Evolutionary conservation across 2,888 invertebrate genomes (phyloP), one percentile per base, ranked within the genome.

Genomic region (Acleris literana): DNA sequence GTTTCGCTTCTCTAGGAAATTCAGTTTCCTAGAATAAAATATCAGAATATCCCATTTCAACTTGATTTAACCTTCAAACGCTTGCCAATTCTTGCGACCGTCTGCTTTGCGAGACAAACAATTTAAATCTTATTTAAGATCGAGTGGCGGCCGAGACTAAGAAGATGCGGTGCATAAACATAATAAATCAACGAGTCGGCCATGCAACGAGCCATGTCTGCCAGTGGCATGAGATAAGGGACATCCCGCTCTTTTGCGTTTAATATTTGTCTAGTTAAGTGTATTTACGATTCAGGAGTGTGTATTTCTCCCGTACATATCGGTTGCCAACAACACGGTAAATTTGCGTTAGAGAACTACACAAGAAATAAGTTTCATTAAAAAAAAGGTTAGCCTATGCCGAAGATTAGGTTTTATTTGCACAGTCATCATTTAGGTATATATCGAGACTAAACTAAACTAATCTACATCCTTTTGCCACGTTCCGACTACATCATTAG

Each of bases 41-140:
- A 76, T 73, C 71, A 71, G 75, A 72, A 76, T 78, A 79, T 74
- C 71, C 73, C 74, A 81, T 80, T 83, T 78, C 72, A 74, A 80
- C 78, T 79, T 74, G 71, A 82, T 84, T 83, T 89, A 88, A 91
- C 90, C 90, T 90, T 90, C 86, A 87, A 82, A 78, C 78, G 80
- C 66, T 83, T 80, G 84, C 84, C 78, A 85, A 83, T 76, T 76
- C 72, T 79, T 70, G 44, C 73, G 76, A 71, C 73, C 71, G 83
- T 83, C 84, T 86, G 82, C 79, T 73, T 73, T 68, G 72, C 77
- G 81, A 86, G 82, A 84, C 81, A 75, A 71, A 77, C 77, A 76
- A 84, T 86, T 82, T 82, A 73, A 77, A 81, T 83, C 56, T 66
- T 62, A 61, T 66, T 66, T 57, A 13, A 56, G 66, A 66, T 33